Conservation (phyloP, 2,888 invertebrate species). For the Caenorhabditis sp. region DNA sequence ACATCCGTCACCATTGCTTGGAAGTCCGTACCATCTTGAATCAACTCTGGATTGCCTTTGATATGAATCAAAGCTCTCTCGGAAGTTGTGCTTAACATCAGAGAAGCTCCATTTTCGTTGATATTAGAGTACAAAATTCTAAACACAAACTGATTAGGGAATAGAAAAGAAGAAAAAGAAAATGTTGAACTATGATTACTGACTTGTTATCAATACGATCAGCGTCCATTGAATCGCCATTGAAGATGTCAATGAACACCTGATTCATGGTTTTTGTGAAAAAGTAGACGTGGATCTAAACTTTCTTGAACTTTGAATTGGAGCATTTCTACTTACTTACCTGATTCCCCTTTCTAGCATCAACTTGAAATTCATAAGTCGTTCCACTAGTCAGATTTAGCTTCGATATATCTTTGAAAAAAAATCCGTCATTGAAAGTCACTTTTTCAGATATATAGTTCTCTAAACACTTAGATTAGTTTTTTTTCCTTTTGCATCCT, state of each 20-base stretch:
- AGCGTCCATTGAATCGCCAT: slow-evolving; percentile 39
- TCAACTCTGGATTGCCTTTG: slow-evolving; percentile 34
- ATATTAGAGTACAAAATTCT: slow-evolving; percentile 50
- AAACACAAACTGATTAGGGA: too few species aligned
- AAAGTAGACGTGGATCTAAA: slow-evolving; percentile 38
- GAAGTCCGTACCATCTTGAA: slow-evolving; percentile 26
- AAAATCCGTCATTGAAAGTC: slow-evolving; percentile 1
- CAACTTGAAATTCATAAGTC: slow-evolving; percentile 27
- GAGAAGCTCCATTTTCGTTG: slow-evolving; percentile 20
- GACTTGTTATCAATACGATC: slow-evolving; percentile 52
- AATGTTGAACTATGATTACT: slow-evolving; percentile 31
- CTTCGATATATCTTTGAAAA: slow-evolving; percentile 44
- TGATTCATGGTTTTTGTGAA: slow-evolving; percentile 45
- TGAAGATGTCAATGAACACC: slow-evolving; percentile 49
- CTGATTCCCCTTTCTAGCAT: slow-evolving; percentile 19
- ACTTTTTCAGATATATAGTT: slow-evolving; percentile 1
- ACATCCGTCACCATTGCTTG: slow-evolving; percentile 54
- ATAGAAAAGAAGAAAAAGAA: too few species aligned
- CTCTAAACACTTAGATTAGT: too few species aligned
- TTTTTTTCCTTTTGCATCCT: too few species aligned
- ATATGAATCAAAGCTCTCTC: slow-evolving; percentile 36
- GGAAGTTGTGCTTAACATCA: slow-evolving; percentile 6
- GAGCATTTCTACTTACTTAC: neutral
- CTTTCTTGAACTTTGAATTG: neutral
- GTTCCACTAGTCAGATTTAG: neutral